Base-by-base conservation (phyloP, 2,888 invertebrate species). In the Microdon myrmicae region DNA sequence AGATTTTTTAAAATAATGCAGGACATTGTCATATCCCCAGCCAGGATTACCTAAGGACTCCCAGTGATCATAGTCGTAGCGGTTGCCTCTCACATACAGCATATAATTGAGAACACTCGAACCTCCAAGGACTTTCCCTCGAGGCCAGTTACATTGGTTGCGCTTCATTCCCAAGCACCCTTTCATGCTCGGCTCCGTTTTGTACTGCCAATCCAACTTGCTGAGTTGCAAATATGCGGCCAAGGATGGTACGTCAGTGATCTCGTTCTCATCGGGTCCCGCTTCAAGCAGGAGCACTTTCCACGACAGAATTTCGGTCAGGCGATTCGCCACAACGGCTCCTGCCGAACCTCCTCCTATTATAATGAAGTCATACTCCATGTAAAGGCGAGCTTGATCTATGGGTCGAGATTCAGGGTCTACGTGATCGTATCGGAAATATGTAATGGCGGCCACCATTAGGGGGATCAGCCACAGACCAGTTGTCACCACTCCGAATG, bases 271-370 rank as follows among this genome's bases (percentile, higher is more conserved):
- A 71, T 92, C 91, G 1, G 90, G 90, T 16, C 93, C 94, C 29
- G 90, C 92, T 80, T 94, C 94, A 38, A 94, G 77, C 4, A 94
- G 81, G 19, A 94, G 82, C 1, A 91, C 86, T 66, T 86, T 88
- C 92, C 92, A 92, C 29, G 85, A 82, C 3, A 85, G 83, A 28
- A 90, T 81, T 78, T 93, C 93, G 9, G 89, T 88, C 32, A 93
- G 79, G 10, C 94, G 84, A 73, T 85, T 91, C 5, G 94, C 93
- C 1, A 95, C 85, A 1, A 94, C 94, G 0, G 94, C 92, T 0
- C 94, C 94, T 0, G 94, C 94, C 0, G 93, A 92, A 1, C 95
- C 95, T 2, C 90, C 92, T 2, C 94, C 94, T 3, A 94, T 83
- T 1, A 93, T 84, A 16, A 94, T 83, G 73, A 93, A 93, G 74